Base-by-base conservation (phyloP, 2,797 vertebrate genomes). In the Amphiprion clarkii region DNA sequence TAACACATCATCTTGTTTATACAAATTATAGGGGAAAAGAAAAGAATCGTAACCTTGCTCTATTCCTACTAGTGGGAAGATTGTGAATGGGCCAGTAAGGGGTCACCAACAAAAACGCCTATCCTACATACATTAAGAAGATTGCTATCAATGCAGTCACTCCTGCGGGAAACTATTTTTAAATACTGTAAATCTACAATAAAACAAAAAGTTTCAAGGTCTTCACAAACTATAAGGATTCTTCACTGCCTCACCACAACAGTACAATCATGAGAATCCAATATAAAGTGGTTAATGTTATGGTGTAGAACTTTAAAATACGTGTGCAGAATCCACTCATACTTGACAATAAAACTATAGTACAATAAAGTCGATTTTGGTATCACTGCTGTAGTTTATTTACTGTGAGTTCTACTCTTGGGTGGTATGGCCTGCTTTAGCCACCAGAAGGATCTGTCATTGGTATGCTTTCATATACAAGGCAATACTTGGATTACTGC, bases 51-150 rank as follows among this genome's bases (percentile, higher is more conserved):
- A 42, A 78, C n/a, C 16, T 3, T 5, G 40, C 8, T 72, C 44
- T 21, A 31, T 33, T 76, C 13, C 25, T 11, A 40, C 2, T 11
- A 56, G 17, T 62, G 14, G 51, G 21, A 76, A 57, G 53, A 51
- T 58, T 75, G 39, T 58, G 14, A 74, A 54, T 5, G 61, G 57
- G 60, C 71, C 78, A 72, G 21, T 12, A 23, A 72, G 19, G 57
- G 57, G 60, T 72, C 64, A 67, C 19, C 16, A 27, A n/a, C 21
- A 44, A 62, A 46, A 29, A 51, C 58, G 6, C 42, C 21, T 51
- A 53, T 27, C 36, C 12, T 8, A 57, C 4, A 49, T 8, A 57
- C 4, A 49, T 65, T 48, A 53, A 59, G 46, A 13, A 40, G 39
- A 76, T 48, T 48, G 46, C 44, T 46, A 19, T 42, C 19, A 19